Conservation (phyloP, 2,888 invertebrate species). For the Meiosimyza decipiens region DNA sequence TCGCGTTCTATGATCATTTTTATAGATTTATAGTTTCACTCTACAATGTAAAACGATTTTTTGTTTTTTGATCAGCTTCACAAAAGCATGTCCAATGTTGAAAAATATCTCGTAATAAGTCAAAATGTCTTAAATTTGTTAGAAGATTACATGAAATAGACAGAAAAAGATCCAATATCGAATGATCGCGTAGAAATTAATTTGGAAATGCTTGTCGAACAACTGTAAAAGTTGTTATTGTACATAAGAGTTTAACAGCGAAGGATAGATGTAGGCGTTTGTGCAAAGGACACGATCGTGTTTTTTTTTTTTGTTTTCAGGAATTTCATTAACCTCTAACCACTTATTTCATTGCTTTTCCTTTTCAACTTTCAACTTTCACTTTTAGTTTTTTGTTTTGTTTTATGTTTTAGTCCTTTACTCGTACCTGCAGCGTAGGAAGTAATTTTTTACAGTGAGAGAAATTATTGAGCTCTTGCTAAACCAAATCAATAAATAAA, state of each 20-base stretch:
- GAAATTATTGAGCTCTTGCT: conserved; percentile 5
- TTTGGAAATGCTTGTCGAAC: conserved; percentile 45
- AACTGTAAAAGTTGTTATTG: conserved; percentile 47
- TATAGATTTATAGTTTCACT: conserved; percentile 37
- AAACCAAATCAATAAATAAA: neutral
- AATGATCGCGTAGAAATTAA: conserved; percentile 27
- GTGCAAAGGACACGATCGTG: conserved; percentile 8
- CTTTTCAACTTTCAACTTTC: conserved; percentile 54
- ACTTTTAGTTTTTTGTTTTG: neutral
- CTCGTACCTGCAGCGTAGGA: neutral
- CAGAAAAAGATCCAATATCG: conserved; percentile 18
- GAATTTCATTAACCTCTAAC: conserved; percentile 16
- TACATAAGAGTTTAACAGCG: neutral
- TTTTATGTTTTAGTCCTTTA: neutral
- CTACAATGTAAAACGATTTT: neutral
- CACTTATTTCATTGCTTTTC: neutral
- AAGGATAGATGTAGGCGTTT: conserved; percentile 4
- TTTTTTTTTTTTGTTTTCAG: neutral
- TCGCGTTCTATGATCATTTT: conserved; percentile 29
- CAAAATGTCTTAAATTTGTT: conserved; percentile 48
- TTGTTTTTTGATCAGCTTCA: neutral
- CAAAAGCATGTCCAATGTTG: conserved; percentile 63
- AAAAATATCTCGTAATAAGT: conserved; percentile 64
- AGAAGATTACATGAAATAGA: conserved; percentile 19
- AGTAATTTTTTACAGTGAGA: conserved; percentile 22